Percentiles rank a stretch among this genome's conserved stretches.
Evolutionary conservation across 1,140 invertebrate species (phyloP).

Genomic region (Drosophila watanabei): DNA sequence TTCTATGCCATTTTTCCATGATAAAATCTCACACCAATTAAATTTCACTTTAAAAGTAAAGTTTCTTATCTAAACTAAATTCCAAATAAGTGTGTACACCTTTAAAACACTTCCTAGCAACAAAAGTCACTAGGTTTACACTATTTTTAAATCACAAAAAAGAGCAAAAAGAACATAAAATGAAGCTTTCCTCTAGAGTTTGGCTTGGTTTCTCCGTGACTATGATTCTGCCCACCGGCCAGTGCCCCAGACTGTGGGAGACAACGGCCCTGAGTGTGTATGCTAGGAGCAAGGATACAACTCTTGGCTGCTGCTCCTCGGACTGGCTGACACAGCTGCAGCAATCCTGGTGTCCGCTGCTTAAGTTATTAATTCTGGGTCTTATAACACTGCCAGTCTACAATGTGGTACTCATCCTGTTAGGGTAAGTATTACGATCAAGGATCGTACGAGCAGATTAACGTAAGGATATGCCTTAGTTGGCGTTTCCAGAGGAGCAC

Average conservation of each 20-base stretch:
- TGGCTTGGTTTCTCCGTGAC: slow-evolving; percentile 4
- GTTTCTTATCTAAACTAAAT: neutral
- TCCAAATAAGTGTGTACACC: neutral
- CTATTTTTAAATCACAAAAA: neutral
- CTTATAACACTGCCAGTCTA: slow-evolving; percentile 48
- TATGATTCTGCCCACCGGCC: neutral
- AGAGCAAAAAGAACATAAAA: neutral
- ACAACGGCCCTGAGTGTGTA: neutral
- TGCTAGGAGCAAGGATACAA: slow-evolving; percentile 5
- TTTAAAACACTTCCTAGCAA: neutral
- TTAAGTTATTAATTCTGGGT: slow-evolving; percentile 37
- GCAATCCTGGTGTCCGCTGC: slow-evolving; percentile 35
- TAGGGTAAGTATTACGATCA: slow-evolving; percentile 37
- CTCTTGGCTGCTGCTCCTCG: slow-evolving; percentile 15
- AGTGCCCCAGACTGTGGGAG: neutral
- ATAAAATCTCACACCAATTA: neutral
- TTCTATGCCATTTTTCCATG: no score
- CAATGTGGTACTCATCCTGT: slow-evolving; percentile 45
- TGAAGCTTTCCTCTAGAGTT: neutral
- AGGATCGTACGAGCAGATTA: neutral
- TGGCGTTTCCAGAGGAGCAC: slow-evolving; percentile 41
- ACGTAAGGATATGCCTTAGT: neutral
- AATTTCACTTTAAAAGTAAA: neutral
- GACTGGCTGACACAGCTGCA: slow-evolving; percentile 27
- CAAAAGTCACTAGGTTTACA: neutral